Evolutionary conservation across 1,140 invertebrate genomes (phyloP).

Genomic region (Hermetia illucens): DNA sequence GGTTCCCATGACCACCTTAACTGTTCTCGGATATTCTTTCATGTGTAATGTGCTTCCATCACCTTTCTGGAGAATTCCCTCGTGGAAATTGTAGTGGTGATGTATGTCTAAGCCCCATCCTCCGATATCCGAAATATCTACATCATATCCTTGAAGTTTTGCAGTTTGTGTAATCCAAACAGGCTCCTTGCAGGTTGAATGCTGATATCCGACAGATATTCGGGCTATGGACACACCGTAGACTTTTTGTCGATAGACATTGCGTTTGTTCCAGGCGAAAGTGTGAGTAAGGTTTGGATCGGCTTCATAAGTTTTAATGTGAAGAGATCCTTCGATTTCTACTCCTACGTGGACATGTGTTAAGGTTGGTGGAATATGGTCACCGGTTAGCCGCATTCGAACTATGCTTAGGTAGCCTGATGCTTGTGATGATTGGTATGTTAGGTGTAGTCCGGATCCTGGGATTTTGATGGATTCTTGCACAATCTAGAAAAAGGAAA

Average conservation of each 20-base stretch:
- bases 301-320: conserved; percentile 86
- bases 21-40: conserved; percentile 79
- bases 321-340: conserved; percentile 80
- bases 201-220: conserved; percentile 89
- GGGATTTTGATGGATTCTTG: conserved; percentile 90
- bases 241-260: conserved; percentile 93
- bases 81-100: conserved; percentile 96
- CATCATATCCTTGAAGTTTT: conserved; percentile 89
- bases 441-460: conserved; percentile 77
- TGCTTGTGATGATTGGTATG: conserved; percentile 85
- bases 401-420: conserved; percentile 86
- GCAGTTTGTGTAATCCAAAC: conserved; percentile 92
- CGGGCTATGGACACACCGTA: conserved; percentile 77
- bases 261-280: conserved; percentile 93
- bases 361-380: conserved; percentile 61
- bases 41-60: conserved; percentile 87
- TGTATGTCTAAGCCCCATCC: conserved; percentile 97
- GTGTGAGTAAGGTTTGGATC: conserved; percentile 89
- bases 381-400: conserved; percentile 76
- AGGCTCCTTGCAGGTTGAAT: conserved; percentile 66
- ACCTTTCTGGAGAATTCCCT: conserved; percentile 92
- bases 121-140: conserved; percentile 91
- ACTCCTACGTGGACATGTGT: conserved; percentile 79
- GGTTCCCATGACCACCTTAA: conserved; percentile 87
- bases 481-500: conserved; percentile 50